Evolutionary conservation across 2,888 invertebrate genomes (phyloP), one percentile per base, ranked within the genome.

Genomic region (Gari tellinella): DNA sequence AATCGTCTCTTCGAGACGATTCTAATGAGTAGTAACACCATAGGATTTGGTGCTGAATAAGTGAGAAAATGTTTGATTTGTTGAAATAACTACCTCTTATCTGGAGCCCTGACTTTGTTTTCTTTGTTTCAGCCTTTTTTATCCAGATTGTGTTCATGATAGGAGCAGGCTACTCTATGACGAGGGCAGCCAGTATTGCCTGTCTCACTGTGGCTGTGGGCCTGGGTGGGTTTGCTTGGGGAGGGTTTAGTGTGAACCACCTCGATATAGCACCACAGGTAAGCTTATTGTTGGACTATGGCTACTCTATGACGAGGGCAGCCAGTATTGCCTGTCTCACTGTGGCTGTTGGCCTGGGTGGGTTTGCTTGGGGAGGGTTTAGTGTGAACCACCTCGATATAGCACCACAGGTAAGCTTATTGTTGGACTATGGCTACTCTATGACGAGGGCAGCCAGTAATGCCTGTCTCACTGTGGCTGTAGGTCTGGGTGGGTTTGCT

Each of bases 141-240:
- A 94, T 94, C 46, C 97, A 98, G 94, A 96, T 97, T 0, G 92
- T 97, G 41, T 97, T 97, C 92, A 96, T 97, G 96, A 93, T 96
- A 70, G 93, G 94, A 0, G 96, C 97, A 0, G 96, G 96, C 1
- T 96, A 95, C 88, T 93, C 96, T 3, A 91, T 94, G 38, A 93
- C 95, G 1, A 94, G 95, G 17, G 93, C 94, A 0, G 86, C 89
- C 3, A 88, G 87, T 46, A 94, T 97, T n/a, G 93, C 95, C n/a
- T 97, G 95, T 90, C 94, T 98, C 38, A 96, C 97, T 0, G 94
- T 97, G 53, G 97, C 97, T 0, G 97, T 97, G 0, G 97, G 97
- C 0, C 93, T 97, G 0, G 97, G 98, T 0, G 93, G 97, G 0
- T 97, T 97, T 91, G 96, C 97, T 0, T 97, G 97, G 97, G 95